Evolutionary conservation across 2,797 vertebrate genomes (phyloP).

Genomic region (Cottoperca gobio): DNA sequence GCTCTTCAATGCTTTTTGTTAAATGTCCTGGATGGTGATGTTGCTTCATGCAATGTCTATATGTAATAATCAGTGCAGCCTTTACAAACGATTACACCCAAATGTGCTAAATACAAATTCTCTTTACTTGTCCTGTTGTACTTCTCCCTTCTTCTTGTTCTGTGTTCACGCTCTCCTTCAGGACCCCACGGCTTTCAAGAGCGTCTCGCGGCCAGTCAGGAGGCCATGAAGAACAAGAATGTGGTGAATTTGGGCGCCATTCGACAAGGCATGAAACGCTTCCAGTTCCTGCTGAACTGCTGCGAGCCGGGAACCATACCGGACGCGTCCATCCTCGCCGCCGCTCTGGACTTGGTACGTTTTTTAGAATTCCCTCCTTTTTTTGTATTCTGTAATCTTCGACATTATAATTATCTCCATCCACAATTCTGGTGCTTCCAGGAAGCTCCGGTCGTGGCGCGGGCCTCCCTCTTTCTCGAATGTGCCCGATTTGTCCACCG

Average conservation of each 20-base stretch:
- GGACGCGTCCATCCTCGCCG: slow-evolving; percentile 96
- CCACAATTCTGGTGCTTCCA: slow-evolving; percentile 52
- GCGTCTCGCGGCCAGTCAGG: slow-evolving; percentile 92
- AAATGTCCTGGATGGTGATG: slow-evolving; percentile 58
- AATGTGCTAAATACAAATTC: not conserved
- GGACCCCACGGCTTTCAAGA: slow-evolving; percentile 97
- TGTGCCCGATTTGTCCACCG: slow-evolving; percentile 98
- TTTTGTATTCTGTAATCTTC: not conserved
- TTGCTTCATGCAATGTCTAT: slow-evolving; percentile 43
- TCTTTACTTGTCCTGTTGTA: slow-evolving; percentile 19
- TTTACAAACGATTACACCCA: not conserved
- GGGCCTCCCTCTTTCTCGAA: slow-evolving; percentile 96
- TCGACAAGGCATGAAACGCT: slow-evolving; percentile 98
- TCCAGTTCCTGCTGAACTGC: slow-evolving; percentile 98
- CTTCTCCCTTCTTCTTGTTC: not conserved
- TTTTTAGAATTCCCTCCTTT: not conserved
- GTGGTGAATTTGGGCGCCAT: slow-evolving; percentile 97
- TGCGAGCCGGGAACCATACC: slow-evolving; percentile 98
- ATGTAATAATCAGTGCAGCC: slow-evolving; percentile 11
- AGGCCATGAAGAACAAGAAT: slow-evolving; percentile 96
- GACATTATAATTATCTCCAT: not conserved
- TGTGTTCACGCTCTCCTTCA: slow-evolving; percentile 66
- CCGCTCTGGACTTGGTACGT: slow-evolving; percentile 95
- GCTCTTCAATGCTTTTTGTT: slow-evolving; percentile 55
- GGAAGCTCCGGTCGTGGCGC: slow-evolving; percentile 97